Base-by-base conservation (phyloP, 53 echinoderm and acorn worm species). In the Echinometra lucunter region DNA sequence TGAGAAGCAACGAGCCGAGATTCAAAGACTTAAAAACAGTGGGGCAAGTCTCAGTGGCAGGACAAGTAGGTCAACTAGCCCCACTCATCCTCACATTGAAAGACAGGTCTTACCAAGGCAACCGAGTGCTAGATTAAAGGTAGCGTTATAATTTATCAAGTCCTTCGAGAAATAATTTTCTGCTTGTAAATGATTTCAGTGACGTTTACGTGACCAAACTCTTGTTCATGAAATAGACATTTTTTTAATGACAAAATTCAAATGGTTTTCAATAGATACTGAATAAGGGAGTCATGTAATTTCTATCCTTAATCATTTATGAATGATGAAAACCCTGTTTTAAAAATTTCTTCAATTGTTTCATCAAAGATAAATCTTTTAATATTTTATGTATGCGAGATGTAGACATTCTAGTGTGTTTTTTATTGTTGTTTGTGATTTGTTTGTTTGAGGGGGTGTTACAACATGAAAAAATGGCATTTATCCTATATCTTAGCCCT, bases 31-130 rank as follows among this genome's bases (percentile, higher is more conserved):
- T 57, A 88, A 74, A 18, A 34, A 56, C 11, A 57, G 93, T 27
- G 58, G 57, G 58, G 93, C 21, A 35, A 93, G 80, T 57, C 66
- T 78, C 19, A 97, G 97, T 87, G 95, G 91, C n/a, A 92, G 95
- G 93, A 97, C 97, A 8, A 97, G 97, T 94, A 88, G 95, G 38
- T 97, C 97, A 35, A 96, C 97, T 27, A 97, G 97, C 93, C 97
- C 97, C 11, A 97, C 97, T 40, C 96, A 93, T 11, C 97, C 97
- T 16, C 56, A 69, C 70, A 70, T 53, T 1, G 74, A 92, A 38
- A 60, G 38, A 40, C 90, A 90, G 90, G 7, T 42, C 3, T 42
- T 90, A 37, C 45, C 90, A 40, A 70, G 92, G 37, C 92, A 72
- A 27, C 28, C 70, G 28, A 92, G 72, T 92, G 17, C 49, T 67